A percentile compares a stretch with the other conserved stretches of the same genome.
These are phyloP conservation scores for Tyrannus savana DNA, from an alignment of 2,113 vertebrate genomes.

Conservation along the genomic window DNA sequence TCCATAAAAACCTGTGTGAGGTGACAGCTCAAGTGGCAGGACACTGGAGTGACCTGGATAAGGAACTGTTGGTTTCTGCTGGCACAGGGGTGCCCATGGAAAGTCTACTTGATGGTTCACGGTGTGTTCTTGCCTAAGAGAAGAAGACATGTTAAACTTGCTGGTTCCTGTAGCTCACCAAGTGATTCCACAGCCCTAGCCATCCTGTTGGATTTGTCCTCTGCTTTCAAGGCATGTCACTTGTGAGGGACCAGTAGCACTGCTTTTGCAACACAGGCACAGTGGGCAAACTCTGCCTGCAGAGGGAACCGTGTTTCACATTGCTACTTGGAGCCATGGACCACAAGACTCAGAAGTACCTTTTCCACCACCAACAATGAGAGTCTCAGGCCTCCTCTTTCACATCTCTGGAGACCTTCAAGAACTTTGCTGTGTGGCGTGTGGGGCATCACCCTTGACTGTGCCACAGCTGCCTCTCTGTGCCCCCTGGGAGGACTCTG, in stretches of 20 bases:
- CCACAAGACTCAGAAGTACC: background rate
- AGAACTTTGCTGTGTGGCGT: background rate
- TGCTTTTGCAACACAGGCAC: background rate
- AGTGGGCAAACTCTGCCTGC: background rate
- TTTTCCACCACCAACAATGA: rapidly evolving
- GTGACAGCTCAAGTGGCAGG: background rate
- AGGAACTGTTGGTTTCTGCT: background rate
- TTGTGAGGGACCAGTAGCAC: background rate
- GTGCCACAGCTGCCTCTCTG: background rate
- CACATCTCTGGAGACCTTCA: background rate
- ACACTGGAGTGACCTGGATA: background rate
- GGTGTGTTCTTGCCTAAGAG: background rate
- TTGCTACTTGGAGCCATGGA: background rate
- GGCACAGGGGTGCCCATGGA: background rate
- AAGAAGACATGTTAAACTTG: background rate
- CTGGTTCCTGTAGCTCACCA: background rate
- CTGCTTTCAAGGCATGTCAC: background rate
- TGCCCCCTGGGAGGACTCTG: background rate
- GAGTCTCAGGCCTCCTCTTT: background rate
- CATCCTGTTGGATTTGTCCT: background rate
- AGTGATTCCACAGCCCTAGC: background rate
- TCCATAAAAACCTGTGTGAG: background rate
- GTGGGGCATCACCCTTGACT: background rate
- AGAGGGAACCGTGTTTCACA: background rate
- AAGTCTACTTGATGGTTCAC: background rate